Conservation (phyloP, 1,140 invertebrate species). For the Acarapis woodi region DNA sequence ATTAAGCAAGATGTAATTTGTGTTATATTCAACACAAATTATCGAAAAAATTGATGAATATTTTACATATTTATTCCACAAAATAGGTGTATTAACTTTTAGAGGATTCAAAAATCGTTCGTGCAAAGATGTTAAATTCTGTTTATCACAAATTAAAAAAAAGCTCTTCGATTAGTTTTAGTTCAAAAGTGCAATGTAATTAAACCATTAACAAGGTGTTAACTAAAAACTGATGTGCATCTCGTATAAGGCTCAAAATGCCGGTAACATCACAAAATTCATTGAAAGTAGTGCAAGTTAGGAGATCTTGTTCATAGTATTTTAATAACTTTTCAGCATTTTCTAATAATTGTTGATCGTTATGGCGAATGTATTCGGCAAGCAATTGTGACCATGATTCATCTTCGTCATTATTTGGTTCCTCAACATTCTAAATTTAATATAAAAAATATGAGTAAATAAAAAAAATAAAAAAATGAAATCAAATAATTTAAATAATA, state of each 20-base stretch:
- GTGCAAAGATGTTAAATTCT: too few relatives aligned
- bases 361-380: constrained; percentile 72
- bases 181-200: too few relatives aligned
- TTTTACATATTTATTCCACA: too few relatives aligned
- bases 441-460: constrained; percentile 1
- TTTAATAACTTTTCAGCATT: constrained; percentile 48
- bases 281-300: constrained; percentile 57
- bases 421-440: constrained; percentile 11
- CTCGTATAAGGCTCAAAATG: constrained; percentile 13
- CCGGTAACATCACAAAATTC: constrained; percentile 7
- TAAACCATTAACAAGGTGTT: neutral
- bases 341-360: constrained; percentile 64
- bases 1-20: too few relatives aligned
- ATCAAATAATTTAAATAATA: constrained; percentile 1
- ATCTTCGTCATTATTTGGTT: constrained; percentile 21
- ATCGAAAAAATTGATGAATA: too few relatives aligned
- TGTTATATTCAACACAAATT: too few relatives aligned
- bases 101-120: too few relatives aligned
- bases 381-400: constrained; percentile 54
- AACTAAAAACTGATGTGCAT: constrained; percentile 1
- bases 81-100: too few relatives aligned
- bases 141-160: too few relatives aligned
- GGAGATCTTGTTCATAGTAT: constrained; percentile 53
- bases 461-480: neutral
- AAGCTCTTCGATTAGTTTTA: too few relatives aligned